Evolutionary conservation across 2,888 invertebrate species (phyloP), one percentile per base, ranked within the genome.

Genomic region (Neoaliturus tenellus): DNA sequence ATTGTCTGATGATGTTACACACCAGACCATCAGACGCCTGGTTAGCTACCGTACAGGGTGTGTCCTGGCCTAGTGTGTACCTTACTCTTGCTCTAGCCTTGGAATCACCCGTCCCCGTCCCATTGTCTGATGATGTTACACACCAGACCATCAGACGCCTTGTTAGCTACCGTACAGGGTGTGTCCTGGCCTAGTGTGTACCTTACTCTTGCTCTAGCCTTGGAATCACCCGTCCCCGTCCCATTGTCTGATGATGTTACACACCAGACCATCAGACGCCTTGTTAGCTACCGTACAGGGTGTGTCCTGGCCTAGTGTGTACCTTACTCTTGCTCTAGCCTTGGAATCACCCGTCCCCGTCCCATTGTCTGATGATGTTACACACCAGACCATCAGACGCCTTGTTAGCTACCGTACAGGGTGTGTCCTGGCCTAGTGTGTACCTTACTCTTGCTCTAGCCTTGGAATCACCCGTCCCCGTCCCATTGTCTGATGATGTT

Each of bases 121-220:
- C 48, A 55, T 55, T 55, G 55, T 23, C 55, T 55, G 55, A 55
- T 55, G 55, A 55, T 23, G 55, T 55, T 23, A 55, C 55, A 55
- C 55, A 48, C 48, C 48, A 17, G 48, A 48, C 48, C n/a, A 14
- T 48, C 48, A 23, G 55, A 23, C 23, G 55, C 25, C 55, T 55
- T 55, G 55, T 55, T 55, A 55, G 55, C 23, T 25, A 23, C 55
- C 25, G 25, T 25, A 20, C 25, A 8, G 25, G 55, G 55, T 55
- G 25, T 55, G 25, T 55, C 55, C 55, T 5, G 55, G 55, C 25
- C 55, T 23, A 23, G 55, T 55, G 55, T 55, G 55, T 55, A 55
- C 55, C 55, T 55, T 55, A 55, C 25, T 55, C 20, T 25, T 55
- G 55, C 55, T 55, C 23, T 55, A 55, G 55, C 25, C 55, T 23